Evolutionary conservation across 2,797 vertebrate genomes (phyloP).

Genomic region (Rhabdomys pumilio): DNA sequence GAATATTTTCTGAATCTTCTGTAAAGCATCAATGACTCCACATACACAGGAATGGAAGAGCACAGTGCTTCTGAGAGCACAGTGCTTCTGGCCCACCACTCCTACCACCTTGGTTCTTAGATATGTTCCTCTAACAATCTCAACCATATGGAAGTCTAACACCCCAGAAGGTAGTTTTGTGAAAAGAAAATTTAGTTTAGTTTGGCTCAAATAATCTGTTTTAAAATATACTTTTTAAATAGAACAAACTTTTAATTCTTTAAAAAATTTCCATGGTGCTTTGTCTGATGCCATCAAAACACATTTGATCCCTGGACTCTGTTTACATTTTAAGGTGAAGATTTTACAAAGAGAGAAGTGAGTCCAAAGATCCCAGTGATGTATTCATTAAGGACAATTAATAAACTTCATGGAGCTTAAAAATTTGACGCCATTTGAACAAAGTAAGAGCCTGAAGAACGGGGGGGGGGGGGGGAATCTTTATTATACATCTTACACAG

Average conservation of each 20-base stretch:
- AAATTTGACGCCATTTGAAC: background rate
- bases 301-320: background rate
- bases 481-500: background rate
- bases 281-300: background rate
- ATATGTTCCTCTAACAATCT: background rate
- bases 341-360: background rate
- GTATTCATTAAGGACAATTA: background rate
- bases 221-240: conserved; percentile 47
- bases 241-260: background rate
- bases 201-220: conserved; percentile 19
- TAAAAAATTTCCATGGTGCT: background rate
- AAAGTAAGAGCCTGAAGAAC: background rate
- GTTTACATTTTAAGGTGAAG: conserved; percentile 1
- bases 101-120: background rate
- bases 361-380: background rate
- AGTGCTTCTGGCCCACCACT: background rate
- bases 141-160: background rate
- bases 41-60: background rate
- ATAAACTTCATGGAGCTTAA: background rate
- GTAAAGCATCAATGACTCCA: conserved; percentile 1
- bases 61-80: background rate
- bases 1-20: background rate
- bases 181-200: conserved; percentile 53
- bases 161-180: background rate
- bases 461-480: no score